phyloP scores from a whole-genome alignment of 1,140 invertebrate species.

The Arctopsyche grandis region DNA sequence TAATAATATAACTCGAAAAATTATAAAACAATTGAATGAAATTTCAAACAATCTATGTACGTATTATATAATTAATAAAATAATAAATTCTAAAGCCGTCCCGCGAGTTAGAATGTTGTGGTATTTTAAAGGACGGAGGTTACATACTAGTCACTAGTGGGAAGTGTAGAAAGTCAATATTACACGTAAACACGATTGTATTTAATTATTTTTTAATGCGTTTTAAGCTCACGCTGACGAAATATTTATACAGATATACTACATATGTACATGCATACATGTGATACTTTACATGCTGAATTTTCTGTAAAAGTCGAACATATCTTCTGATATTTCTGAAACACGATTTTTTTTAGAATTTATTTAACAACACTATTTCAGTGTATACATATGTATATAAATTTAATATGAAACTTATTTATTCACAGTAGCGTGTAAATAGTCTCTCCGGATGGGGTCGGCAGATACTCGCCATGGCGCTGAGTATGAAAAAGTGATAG shows the following conservation, averaged over 20 bases:
- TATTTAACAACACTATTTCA: too few relatives aligned
- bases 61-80: neutral
- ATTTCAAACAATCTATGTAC: too few relatives aligned
- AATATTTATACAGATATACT: neutral
- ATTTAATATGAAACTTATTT: too few relatives aligned
- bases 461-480: slow-evolving; percentile 22
- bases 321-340: too few relatives aligned
- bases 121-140: slow-evolving; percentile 49
- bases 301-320: too few relatives aligned
- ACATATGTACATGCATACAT: neutral
- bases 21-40: too few relatives aligned
- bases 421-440: too few relatives aligned
- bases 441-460: neutral
- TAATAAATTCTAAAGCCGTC: slow-evolving; percentile 39
- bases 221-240: neutral
- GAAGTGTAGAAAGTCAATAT: slow-evolving; percentile 46
- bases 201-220: slow-evolving; percentile 35
- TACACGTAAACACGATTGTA: slow-evolving; percentile 35
- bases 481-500: slow-evolving; percentile 42
- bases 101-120: slow-evolving; percentile 32
- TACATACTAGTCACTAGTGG: slow-evolving; percentile 34
- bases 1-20: too few relatives aligned
- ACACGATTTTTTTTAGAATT: too few relatives aligned
- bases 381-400: too few relatives aligned
- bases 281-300: neutral